phyloP scores from a whole-genome alignment of 2,797 vertebrate genomes.

The Lophius americanus region DNA sequence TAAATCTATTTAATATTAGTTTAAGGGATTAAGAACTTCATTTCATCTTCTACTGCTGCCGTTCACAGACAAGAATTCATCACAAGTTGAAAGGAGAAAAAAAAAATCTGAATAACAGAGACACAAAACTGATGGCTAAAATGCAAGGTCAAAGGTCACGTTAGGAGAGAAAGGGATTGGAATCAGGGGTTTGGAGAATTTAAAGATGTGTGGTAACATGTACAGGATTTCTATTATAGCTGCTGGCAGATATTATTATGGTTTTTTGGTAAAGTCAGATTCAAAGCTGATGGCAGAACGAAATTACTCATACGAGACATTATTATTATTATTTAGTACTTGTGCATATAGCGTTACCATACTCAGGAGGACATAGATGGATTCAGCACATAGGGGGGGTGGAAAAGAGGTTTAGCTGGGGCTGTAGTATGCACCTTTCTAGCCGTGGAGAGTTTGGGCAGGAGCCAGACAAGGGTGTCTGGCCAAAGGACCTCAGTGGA shows the following conservation, averaged over 20 bases:
- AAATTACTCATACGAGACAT: neutral
- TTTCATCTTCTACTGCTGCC: too few relatives aligned
- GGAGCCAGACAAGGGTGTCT: slow-evolving; percentile 81
- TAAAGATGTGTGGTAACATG: neutral
- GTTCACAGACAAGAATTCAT: too few relatives aligned
- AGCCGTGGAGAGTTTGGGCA: slow-evolving; percentile 84
- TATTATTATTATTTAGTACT: neutral
- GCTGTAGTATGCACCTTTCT: slow-evolving; percentile 87
- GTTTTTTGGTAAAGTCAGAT: too few relatives aligned
- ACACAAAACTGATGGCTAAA: slow-evolving; percentile 8
- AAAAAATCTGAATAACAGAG: slow-evolving; percentile 7
- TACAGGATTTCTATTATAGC: slow-evolving; percentile 2
- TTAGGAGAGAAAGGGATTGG: slow-evolving; percentile 25
- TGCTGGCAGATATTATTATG: too few relatives aligned
- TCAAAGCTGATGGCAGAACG: too few relatives aligned
- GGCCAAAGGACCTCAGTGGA: slow-evolving; percentile 82
- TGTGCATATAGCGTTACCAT: slow-evolving; percentile 27
- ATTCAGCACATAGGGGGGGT: slow-evolving; percentile 25
- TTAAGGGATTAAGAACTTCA: too few relatives aligned
- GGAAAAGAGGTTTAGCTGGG: slow-evolving; percentile 55
- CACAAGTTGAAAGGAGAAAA: too few relatives aligned
- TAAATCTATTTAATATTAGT: too few relatives aligned
- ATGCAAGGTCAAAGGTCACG: slow-evolving; percentile 32
- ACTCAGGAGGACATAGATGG: slow-evolving; percentile 15
- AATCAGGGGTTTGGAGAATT: slow-evolving; percentile 15